These are phyloP conservation scores for Ephestia elutella DNA, from an alignment of 1,140 invertebrate species.

Conservation along the genomic window DNA sequence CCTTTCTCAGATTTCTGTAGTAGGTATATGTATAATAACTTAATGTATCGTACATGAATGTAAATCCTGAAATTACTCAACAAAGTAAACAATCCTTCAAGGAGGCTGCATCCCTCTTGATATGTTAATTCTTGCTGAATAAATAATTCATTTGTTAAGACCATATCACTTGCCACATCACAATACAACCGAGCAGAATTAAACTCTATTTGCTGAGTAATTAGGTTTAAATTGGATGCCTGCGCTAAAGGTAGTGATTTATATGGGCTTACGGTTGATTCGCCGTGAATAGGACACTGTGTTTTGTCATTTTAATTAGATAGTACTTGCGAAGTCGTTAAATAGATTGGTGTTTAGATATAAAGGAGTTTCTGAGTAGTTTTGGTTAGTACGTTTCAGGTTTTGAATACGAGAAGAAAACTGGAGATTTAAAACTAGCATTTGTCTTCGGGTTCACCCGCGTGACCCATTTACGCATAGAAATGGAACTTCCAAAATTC, in stretches of 20 bases:
- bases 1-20: too few species aligned
- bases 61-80: background rate
- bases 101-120: slow-evolving; percentile 36
- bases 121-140: slow-evolving; percentile 67
- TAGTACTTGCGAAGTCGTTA: background rate
- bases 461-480: too few species aligned
- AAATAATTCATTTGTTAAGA: slow-evolving; percentile 67
- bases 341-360: background rate
- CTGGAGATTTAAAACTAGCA: too few species aligned
- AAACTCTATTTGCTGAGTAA: background rate
- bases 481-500: too few species aligned
- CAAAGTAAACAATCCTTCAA: background rate
- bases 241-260: slow-evolving; percentile 6
- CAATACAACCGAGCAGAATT: too few species aligned
- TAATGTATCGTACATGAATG: too few species aligned
- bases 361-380: too few species aligned
- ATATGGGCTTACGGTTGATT: slow-evolving; percentile 7
- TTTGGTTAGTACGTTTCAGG: too few species aligned
- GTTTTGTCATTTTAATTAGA: slow-evolving; percentile 13
- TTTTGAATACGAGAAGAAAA: too few species aligned
- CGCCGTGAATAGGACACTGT: background rate
- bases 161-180: slow-evolving; percentile 51
- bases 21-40: too few species aligned
- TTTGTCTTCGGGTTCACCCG: too few species aligned
- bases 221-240: slow-evolving; percentile 3